A percentile compares a stretch with the other conserved stretches of the same genome.
Conservation (phyloP, 2,797 vertebrate genomes). For the Tenualosa thibaudeaui region DNA sequence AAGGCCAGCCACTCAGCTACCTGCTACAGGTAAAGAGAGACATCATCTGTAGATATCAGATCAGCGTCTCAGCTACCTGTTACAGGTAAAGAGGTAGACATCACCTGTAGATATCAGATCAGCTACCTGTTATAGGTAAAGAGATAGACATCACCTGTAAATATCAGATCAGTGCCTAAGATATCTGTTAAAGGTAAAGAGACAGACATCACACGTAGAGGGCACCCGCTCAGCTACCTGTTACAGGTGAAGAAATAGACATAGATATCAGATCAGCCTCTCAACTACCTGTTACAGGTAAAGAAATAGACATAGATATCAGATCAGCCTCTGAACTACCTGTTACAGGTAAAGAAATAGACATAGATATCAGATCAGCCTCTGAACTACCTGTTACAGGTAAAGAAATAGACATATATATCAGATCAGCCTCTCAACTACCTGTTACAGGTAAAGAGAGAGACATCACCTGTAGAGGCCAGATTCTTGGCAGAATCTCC, state of each 20-base stretch:
- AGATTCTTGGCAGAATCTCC: neutral
- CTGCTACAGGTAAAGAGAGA: slow-evolving; percentile 31
- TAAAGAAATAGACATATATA: neutral
- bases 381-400: neutral
- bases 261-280: neutral
- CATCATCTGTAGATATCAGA: no score
- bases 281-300: neutral
- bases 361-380: no score
- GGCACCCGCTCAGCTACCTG: neutral
- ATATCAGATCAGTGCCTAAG: neutral
- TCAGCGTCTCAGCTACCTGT: no score
- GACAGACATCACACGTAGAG: no score
- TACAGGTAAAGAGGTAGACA: no score
- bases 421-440: neutral
- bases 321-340: neutral
- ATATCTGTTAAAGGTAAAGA: no score
- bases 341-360: neutral
- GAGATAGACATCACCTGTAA: no score
- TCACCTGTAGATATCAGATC: no score
- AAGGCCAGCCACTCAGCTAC: slow-evolving; percentile 17
- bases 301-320: neutral
- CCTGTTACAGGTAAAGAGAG: neutral
- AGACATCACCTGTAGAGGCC: neutral
- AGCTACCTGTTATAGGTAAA: no score
- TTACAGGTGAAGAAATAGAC: neutral